Evolutionary conservation across 2,113 vertebrate genomes (phyloP).

Genomic region (Casuarius casuarius): DNA sequence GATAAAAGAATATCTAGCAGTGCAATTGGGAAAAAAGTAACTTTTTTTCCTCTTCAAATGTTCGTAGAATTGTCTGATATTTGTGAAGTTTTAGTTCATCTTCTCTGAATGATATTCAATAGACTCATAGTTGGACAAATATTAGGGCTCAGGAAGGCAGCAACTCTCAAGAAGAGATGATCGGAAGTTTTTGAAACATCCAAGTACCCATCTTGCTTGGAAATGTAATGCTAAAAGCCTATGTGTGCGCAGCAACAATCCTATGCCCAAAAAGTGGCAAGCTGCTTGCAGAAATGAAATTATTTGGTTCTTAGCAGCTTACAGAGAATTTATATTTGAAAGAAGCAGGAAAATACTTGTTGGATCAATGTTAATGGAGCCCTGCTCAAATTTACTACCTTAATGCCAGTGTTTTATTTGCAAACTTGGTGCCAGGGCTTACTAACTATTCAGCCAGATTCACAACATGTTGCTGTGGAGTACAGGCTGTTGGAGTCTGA

Average conservation of each 20-base stretch:
- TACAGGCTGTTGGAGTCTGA: not conserved
- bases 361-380: not conserved
- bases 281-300: slow-evolving; percentile 65
- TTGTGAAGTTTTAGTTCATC: not conserved
- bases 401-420: not conserved
- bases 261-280: slow-evolving; percentile 25
- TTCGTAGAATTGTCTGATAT: not conserved
- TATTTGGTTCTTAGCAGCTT: slow-evolving; percentile 30
- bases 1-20: not conserved
- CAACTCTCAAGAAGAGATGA: slow-evolving; percentile 53
- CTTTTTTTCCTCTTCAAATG: not conserved
- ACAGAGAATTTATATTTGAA: not conserved
- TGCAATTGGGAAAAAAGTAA: not conserved
- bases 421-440: not conserved
- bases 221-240: slow-evolving; percentile 60
- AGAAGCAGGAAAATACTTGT: not conserved
- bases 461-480: not conserved
- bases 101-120: slow-evolving; percentile 14
- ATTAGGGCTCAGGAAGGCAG: slow-evolving; percentile 45
- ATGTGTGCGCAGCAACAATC: not conserved
- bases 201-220: slow-evolving; percentile 37
- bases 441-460: not conserved
- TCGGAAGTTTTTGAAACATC: slow-evolving; percentile 64
- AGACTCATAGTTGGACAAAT: slow-evolving; percentile 24
- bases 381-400: not conserved